These are phyloP conservation scores for Bubalus kerabau DNA, from an alignment of 2,113 vertebrate genomes.

Conservation along the genomic window DNA sequence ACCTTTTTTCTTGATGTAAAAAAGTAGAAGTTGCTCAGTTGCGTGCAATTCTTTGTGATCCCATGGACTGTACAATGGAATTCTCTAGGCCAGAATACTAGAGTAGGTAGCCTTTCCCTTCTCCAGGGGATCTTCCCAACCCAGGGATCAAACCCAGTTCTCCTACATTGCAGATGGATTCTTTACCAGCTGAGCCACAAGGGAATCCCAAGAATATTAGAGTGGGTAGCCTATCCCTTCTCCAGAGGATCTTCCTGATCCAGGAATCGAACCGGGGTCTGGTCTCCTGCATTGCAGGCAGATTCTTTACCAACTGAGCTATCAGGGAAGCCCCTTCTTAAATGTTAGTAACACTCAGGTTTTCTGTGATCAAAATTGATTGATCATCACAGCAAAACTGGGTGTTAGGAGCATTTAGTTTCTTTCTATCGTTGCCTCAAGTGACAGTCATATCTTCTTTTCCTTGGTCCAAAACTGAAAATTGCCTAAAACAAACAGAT, in stretches of 20 bases:
- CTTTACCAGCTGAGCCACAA: background rate
- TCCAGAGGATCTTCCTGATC: fast-evolving
- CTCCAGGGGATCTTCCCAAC: background rate
- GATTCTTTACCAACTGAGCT: background rate
- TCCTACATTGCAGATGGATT: background rate
- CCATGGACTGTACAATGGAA: background rate
- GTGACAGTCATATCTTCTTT: background rate
- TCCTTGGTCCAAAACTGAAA: background rate
- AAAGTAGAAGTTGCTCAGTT: background rate
- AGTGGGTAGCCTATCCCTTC: background rate
- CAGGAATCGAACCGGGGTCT: fast-evolving
- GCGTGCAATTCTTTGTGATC: background rate
- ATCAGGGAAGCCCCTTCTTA: background rate
- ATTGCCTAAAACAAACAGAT: background rate
- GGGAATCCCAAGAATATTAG: background rate
- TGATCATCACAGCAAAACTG: background rate
- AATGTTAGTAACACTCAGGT: background rate
- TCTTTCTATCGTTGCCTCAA: background rate
- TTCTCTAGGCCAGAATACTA: background rate
- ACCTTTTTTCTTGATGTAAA: background rate
- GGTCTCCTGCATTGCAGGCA: background rate
- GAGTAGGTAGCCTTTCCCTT: background rate
- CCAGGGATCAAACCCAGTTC: background rate
- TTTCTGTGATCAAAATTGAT: background rate
- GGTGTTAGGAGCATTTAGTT: background rate